Percentiles rank a stretch among this genome's conserved stretches.
Conservation (phyloP, 2,888 invertebrate genomes). For the Parnassius apollo region DNA sequence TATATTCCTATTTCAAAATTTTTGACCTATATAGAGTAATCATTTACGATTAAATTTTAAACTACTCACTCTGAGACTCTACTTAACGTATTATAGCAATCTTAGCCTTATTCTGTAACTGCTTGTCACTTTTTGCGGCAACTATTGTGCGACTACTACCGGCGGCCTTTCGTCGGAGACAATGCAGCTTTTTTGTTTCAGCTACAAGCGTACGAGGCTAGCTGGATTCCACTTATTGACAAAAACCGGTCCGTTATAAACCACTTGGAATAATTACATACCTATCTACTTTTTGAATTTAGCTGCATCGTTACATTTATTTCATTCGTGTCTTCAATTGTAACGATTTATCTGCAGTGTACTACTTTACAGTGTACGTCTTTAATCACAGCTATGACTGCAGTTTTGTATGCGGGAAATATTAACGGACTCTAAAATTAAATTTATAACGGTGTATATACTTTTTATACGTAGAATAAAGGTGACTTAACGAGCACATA, state of each 20-base stretch:
- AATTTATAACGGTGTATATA: too few species aligned
- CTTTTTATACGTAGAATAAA: too few species aligned
- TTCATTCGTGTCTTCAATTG: constrained; percentile 8
- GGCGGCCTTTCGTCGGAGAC: constrained; percentile 21
- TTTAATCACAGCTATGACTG: too few species aligned
- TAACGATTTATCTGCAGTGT: not conserved
- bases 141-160: constrained; percentile 23
- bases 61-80: too few species aligned
- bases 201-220: constrained; percentile 4
- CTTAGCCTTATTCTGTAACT: constrained; percentile 9
- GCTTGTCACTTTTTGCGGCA: constrained; percentile 17
- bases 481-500: too few species aligned
- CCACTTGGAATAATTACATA: constrained; percentile 17
- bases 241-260: constrained; percentile 26
- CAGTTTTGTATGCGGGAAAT: too few species aligned
- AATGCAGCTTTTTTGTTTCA: constrained; percentile 13
- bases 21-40: too few species aligned
- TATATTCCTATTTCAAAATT: too few species aligned
- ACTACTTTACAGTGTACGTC: too few species aligned
- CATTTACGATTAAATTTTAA: too few species aligned
- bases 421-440: too few species aligned
- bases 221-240: constrained; percentile 19
- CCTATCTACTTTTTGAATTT: constrained; percentile 12
- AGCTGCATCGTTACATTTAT: constrained; percentile 15
- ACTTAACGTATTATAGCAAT: not conserved